phyloP scores from a whole-genome alignment of 2,797 vertebrate genomes.

The Gymnothorax javanicus region DNA sequence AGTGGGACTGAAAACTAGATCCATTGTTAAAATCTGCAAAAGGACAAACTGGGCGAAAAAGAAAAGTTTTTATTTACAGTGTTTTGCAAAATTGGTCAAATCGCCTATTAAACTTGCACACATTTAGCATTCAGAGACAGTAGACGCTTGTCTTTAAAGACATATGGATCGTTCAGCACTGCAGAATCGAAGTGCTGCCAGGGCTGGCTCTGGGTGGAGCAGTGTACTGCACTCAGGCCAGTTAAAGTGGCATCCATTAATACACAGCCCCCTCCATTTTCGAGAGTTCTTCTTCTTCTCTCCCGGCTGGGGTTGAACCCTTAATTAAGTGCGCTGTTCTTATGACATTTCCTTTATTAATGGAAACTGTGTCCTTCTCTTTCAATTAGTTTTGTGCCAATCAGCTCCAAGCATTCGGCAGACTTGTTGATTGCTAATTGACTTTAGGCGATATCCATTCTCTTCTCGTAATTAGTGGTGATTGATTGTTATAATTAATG shows the following conservation, averaged over 20 bases:
- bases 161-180: not conserved
- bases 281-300: not conserved
- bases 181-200: not conserved
- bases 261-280: slow-evolving; percentile 12
- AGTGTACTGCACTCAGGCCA: not conserved
- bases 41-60: too few relatives aligned
- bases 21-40: too few relatives aligned
- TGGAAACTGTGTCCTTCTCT: slow-evolving; percentile 52
- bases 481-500: slow-evolving; percentile 77
- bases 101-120: not conserved
- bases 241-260: not conserved
- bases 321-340: slow-evolving; percentile 54
- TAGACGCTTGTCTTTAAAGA: not conserved
- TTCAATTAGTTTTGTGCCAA: slow-evolving; percentile 47
- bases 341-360: slow-evolving; percentile 59
- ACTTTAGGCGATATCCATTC: slow-evolving; percentile 67
- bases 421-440: slow-evolving; percentile 64
- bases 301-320: slow-evolving; percentile 44
- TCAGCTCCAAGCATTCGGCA: slow-evolving; percentile 43
- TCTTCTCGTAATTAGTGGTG: slow-evolving; percentile 66
- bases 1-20: too few relatives aligned
- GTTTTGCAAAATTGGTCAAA: not conserved
- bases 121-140: not conserved
- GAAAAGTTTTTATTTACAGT: not conserved
- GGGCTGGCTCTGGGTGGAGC: not conserved